Conservation (phyloP, 2,797 vertebrate genomes). For the Alfaro cultratus region DNA sequence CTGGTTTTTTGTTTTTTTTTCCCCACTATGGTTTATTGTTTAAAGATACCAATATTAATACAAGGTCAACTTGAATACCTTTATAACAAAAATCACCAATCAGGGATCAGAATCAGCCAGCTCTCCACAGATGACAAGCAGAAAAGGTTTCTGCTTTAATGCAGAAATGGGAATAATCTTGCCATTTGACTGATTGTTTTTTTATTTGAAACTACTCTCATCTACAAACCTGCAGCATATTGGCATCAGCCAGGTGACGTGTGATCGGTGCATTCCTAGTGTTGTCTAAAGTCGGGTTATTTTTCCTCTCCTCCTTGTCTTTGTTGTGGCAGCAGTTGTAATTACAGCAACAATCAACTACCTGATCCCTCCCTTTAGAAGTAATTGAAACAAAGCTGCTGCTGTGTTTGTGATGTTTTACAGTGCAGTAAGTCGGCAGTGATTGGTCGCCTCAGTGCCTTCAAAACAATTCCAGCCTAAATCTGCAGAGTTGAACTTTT, state of each 20-base stretch:
- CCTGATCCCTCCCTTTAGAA: neutral
- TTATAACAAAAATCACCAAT: neutral
- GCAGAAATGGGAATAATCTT: neutral
- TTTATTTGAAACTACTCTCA: neutral
- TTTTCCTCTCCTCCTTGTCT: neutral
- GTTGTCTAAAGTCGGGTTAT: neutral
- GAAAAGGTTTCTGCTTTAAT: neutral
- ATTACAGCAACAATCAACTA: neutral
- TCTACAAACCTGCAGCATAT: neutral
- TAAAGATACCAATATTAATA: neutral
- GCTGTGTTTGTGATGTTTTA: neutral
- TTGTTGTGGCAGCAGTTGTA: neutral
- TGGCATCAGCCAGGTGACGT: neutral
- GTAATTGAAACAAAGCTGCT: slow-evolving; percentile 1
- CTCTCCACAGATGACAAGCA: neutral
- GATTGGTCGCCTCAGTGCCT: neutral
- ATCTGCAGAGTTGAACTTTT: slow-evolving; percentile 23
- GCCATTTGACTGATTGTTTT: neutral
- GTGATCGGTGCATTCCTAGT: neutral
- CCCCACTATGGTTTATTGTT: too few relatives aligned
- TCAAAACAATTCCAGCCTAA: neutral
- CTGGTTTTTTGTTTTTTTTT: too few relatives aligned
- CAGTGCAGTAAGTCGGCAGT: slow-evolving; percentile 12
- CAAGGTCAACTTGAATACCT: neutral
- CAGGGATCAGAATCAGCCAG: neutral